Evolutionary conservation across 1,140 invertebrate genomes (phyloP), one percentile per base, ranked within the genome.

Genomic region (Anadara kagoshimensis): DNA sequence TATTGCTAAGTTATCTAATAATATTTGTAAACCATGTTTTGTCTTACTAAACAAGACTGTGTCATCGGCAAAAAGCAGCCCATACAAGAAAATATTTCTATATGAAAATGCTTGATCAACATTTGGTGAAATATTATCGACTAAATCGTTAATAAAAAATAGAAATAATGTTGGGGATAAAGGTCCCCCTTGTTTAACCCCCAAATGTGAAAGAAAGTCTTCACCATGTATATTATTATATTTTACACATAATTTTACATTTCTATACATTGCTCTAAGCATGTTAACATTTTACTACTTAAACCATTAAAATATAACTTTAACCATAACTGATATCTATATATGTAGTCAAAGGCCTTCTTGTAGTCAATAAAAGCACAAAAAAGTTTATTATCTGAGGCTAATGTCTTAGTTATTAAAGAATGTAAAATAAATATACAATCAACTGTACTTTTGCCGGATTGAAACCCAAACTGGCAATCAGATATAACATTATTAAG

Each of bases 131-230:
- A n/a, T n/a, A n/a, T n/a, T n/a, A n/a, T n/a, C n/a, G n/a, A n/a
- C n/a, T n/a, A n/a, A n/a, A n/a, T n/a, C n/a, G n/a, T n/a, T n/a
- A n/a, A n/a, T n/a, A n/a, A n/a, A n/a, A n/a, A n/a, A n/a, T n/a
- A n/a, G n/a, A n/a, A n/a, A n/a, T n/a, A n/a, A n/a, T n/a, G n/a
- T n/a, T n/a, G n/a, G n/a, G n/a, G 65, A 73, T 4, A 77, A 36
- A 20, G 22, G 20, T 44, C 74, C 75, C 12, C 71, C 75, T 61
- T 73, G 66, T 47, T 45, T 69, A 1, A 77, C 49, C 20, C 66
- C 75, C 0, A 58, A n/a, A 49, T 51, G 10, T n/a, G 16, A 29
- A 51, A 24, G 5, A 29, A 64, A 64, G 36, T 24, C 47, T 4
- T 64, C 41, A 24, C 44, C 22, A 36, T 11, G 18, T 3, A 41